Evolutionary conservation across 2,113 vertebrate genomes (phyloP).

Genomic region (Chlorodrepanis virens): DNA sequence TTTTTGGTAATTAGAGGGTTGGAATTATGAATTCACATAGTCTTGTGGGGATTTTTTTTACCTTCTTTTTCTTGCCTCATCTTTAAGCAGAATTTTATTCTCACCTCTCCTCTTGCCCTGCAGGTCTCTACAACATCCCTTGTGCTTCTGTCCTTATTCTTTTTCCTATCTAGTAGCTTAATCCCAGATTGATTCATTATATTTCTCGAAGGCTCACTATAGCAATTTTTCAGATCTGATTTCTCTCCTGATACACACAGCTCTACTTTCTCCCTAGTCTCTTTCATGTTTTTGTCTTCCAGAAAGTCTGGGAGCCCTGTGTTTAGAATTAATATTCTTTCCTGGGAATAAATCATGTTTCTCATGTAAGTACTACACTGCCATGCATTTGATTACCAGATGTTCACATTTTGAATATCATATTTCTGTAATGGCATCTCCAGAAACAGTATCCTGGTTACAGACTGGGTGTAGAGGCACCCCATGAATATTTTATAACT

Average conservation of each 20-base stretch:
- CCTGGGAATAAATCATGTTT: constrained; percentile 57
- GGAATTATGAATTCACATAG: background rate
- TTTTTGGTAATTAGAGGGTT: constrained; percentile 38
- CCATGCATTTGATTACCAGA: constrained; percentile 58
- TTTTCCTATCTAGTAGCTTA: constrained; percentile 19
- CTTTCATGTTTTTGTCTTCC: constrained; percentile 41
- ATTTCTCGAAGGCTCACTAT: constrained; percentile 26
- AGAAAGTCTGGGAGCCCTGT: constrained; percentile 39
- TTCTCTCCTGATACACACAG: constrained; percentile 38
- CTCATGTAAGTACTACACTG: constrained; percentile 35
- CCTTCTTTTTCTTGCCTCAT: constrained; percentile 12
- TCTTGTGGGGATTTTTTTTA: background rate
- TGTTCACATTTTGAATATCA: constrained; percentile 48
- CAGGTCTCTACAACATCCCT: constrained; percentile 2
- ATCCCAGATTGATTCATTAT: constrained; percentile 63
- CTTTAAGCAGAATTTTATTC: constrained; percentile 56
- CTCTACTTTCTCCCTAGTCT: background rate
- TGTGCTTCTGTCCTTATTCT: constrained; percentile 11
- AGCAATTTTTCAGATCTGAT: constrained; percentile 40
- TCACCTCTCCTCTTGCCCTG: constrained; percentile 36
- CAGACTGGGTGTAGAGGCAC: background rate
- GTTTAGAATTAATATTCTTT: constrained; percentile 57
- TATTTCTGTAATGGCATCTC: constrained; percentile 20
- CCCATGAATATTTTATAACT: constrained; percentile 52
- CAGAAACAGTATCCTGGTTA: constrained; percentile 32